Base-by-base conservation (phyloP, 2,888 invertebrate species). In the Pseudococcus viburni region DNA sequence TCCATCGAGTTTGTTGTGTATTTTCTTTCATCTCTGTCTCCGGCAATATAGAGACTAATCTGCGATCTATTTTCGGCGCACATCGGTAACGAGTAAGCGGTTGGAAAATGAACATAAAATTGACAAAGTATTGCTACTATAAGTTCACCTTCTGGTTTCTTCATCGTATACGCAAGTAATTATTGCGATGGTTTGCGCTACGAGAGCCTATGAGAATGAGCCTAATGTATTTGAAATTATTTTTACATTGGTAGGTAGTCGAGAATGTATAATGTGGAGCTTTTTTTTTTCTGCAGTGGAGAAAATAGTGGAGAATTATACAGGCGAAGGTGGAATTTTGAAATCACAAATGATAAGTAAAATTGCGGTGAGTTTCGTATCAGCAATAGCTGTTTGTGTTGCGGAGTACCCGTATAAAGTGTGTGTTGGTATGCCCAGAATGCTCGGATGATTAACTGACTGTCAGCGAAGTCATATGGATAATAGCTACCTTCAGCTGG, bases 1-100 rank as follows among this genome's bases (percentile, higher is more conserved):
- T 77, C 42, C 42, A 77, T 77, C 77, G 77, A 42, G 42, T 77
- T 77, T n/a, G 77, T 39, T 77, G 42, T 42, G 42, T 42, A n/a
- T 12, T 68, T 68, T 68, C 22, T 68, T 26, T 68, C 68, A 19
- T 42, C 42, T 42, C 42, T 42, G 42, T 42, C 68, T 26, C n/a
- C 22, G 4, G 68, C 2, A 11, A 22, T 4, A 9, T 68, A 12
- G 9, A 26, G 68, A 22, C 26, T 26, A 12, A 68, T 68, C 26
- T 68, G 22, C 68, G 68, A 26, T 68, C 55, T 55, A 55, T 55
- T 55, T 55, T 55, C n/a, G 55, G 68, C 55, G n/a, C 26, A 26
- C 68, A 26, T 68, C 22, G 68, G 26, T 68, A 26, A 26, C 55
- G 26, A 68, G 26, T 68, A 68, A 26, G 26, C 26, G 22, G 26